phyloP scores from a whole-genome alignment of 2,797 vertebrate genomes.

The Protosalanx chinensis region DNA sequence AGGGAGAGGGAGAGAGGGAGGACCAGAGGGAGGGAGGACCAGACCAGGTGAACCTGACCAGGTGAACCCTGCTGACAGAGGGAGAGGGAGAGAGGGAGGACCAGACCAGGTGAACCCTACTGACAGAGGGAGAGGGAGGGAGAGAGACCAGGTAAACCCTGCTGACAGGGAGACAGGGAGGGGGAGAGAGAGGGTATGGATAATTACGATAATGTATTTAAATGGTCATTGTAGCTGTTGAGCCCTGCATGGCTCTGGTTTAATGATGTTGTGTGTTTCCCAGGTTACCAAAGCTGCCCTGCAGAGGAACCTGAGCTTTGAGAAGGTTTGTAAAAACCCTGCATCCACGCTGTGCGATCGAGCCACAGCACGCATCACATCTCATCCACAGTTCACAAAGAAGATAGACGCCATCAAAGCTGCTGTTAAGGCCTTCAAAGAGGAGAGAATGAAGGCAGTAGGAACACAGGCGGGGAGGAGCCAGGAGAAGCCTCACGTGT shows the following conservation, averaged over 20 bases:
- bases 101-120: too few relatives aligned
- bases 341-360: constrained; percentile 76
- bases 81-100: too few relatives aligned
- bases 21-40: too few relatives aligned
- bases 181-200: too few relatives aligned
- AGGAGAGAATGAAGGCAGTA: constrained; percentile 48
- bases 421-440: constrained; percentile 71
- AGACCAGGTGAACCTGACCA: too few relatives aligned
- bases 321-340: constrained; percentile 82
- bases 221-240: too few relatives aligned
- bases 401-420: constrained; percentile 79
- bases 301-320: constrained; percentile 81
- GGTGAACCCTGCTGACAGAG: too few relatives aligned
- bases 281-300: constrained; percentile 87
- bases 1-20: too few relatives aligned
- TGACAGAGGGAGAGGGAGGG: too few relatives aligned
- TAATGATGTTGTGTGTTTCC: background rate
- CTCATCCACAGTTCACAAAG: constrained; percentile 81
- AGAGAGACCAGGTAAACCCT: too few relatives aligned
- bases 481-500: constrained; percentile 5
- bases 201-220: too few relatives aligned
- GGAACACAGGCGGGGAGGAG: constrained; percentile 22
- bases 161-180: background rate
- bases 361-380: constrained; percentile 83
- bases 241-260: too few relatives aligned